These are phyloP conservation scores for Himalopsyche phryganea DNA, from an alignment of 1,140 invertebrate genomes.

Conservation along the genomic window DNA sequence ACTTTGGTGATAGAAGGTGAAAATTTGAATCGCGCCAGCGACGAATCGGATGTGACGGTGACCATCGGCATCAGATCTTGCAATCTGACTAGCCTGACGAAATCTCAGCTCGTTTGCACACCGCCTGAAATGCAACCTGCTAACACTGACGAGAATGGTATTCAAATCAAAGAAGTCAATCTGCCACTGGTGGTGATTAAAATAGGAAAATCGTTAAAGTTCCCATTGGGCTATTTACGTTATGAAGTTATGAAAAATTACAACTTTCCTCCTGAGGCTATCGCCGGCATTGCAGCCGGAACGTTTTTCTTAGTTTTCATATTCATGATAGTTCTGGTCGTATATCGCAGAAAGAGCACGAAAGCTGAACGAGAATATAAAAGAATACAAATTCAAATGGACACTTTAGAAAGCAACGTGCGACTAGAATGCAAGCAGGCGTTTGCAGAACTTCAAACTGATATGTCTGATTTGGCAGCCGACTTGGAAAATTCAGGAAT, in stretches of 20 bases:
- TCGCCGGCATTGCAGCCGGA: constrained; percentile 79
- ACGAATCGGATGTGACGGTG: constrained; percentile 90
- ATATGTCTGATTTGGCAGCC: constrained; percentile 96
- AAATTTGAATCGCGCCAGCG: constrained; percentile 85
- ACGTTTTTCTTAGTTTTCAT: constrained; percentile 80
- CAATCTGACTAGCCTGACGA: constrained; percentile 89
- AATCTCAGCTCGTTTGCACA: constrained; percentile 84
- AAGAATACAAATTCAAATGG: constrained; percentile 98
- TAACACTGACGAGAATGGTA: constrained; percentile 81
- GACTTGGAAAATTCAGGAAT: constrained; percentile 95
- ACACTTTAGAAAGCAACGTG: constrained; percentile 97
- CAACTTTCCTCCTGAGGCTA: constrained; percentile 81
- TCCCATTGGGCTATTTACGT: constrained; percentile 81
- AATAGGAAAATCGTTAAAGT: constrained; percentile 81
- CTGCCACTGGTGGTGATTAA: constrained; percentile 86
- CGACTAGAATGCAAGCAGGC: constrained; percentile 97
- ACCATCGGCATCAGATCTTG: constrained; percentile 84
- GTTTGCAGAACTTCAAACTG: constrained; percentile 98
- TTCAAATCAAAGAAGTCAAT: constrained; percentile 64
- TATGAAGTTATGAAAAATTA: constrained; percentile 86
- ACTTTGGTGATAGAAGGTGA: constrained; percentile 93
- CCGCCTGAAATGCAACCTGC: constrained; percentile 83
- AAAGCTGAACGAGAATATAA: constrained; percentile 95
- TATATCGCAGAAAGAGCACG: constrained; percentile 88
- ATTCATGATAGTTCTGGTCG: constrained; percentile 79